phyloP scores from a whole-genome alignment of 2,888 invertebrate genomes.

The Amblyjoppa proteus region DNA sequence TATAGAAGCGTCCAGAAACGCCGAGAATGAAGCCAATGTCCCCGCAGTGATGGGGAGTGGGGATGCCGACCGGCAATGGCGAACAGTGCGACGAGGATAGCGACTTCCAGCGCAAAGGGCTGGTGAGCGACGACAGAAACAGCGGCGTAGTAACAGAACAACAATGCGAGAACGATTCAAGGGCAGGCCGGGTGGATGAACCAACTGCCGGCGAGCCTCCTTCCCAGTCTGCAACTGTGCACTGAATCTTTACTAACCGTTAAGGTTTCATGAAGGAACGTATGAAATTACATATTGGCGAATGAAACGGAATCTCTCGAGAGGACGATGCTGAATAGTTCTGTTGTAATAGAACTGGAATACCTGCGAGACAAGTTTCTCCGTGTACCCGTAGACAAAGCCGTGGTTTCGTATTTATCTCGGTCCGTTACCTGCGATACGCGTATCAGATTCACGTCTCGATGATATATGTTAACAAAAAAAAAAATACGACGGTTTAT shows the following conservation, averaged over 20 bases:
- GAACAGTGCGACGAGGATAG: background rate
- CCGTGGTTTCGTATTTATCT: constrained; percentile 12
- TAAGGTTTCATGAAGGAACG: background rate
- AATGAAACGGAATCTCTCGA: constrained; percentile 13
- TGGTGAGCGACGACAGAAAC: background rate
- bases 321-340: constrained; percentile 5
- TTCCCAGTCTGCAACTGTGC: background rate
- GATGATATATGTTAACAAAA: background rate
- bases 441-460: background rate
- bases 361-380: background rate
- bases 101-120: background rate
- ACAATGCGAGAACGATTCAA: constrained; percentile 27
- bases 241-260: background rate
- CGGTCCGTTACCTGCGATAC: background rate
- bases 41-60: background rate
- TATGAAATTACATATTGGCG: constrained; percentile 57
- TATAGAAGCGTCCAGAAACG: constrained; percentile 51
- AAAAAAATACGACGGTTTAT: background rate
- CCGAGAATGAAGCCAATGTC: constrained; percentile 16
- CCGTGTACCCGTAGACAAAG: background rate
- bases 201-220: background rate
- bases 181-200: background rate
- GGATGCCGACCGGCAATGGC: background rate
- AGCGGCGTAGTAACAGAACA: background rate
- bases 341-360: background rate